phyloP scores from a whole-genome alignment of 2,888 invertebrate species.

The Pollenia angustigena region DNA sequence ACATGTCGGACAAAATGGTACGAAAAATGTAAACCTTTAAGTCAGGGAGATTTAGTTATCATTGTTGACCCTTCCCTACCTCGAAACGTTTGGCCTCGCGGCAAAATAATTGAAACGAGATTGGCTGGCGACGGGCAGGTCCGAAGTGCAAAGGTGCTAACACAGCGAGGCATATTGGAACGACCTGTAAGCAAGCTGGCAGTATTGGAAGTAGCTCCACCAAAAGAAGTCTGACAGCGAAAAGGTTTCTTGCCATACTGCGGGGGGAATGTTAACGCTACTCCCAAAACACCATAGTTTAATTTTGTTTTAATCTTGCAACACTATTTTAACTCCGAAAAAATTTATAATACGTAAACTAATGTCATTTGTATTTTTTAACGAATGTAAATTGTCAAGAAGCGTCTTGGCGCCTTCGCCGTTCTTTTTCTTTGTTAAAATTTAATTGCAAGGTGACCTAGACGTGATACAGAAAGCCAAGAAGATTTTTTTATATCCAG shows the following conservation, averaged over 20 bases:
- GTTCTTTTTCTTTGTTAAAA: no score
- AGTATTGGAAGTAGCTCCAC: not conserved
- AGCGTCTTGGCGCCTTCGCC: no score
- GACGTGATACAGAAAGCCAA: no score
- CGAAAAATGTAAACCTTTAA: not conserved
- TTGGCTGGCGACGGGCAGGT: slow-evolving; percentile 11
- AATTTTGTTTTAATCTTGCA: no score
- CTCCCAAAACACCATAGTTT: no score
- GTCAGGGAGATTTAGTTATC: slow-evolving; percentile 11
- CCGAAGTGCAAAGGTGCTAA: not conserved
- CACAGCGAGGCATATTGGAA: not conserved
- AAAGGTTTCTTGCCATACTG: not conserved
- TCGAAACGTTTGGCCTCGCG: not conserved
- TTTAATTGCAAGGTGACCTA: no score
- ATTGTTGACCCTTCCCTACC: slow-evolving; percentile 3
- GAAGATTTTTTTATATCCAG: no score
- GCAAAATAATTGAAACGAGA: slow-evolving; percentile 1
- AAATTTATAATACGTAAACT: no score
- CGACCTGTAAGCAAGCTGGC: not conserved
- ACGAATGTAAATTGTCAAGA: no score
- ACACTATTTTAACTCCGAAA: no score
- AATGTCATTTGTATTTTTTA: no score
- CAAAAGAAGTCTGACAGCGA: not conserved
- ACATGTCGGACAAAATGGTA: not conserved
- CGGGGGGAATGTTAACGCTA: not conserved